phyloP scores from a whole-genome alignment of 2,888 invertebrate species.

The Catonia carolina region DNA sequence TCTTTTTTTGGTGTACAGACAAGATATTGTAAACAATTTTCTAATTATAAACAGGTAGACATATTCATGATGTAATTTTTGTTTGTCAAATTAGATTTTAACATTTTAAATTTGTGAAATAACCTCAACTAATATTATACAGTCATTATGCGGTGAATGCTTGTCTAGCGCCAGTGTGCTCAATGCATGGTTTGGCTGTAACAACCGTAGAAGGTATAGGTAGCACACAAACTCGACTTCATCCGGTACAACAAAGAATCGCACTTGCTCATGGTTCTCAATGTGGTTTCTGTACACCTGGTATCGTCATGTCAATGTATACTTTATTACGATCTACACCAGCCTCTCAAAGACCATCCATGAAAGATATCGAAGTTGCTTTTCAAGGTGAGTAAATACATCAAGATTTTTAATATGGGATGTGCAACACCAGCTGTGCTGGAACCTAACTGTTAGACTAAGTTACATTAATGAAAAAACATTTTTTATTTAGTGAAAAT shows the following conservation, averaged over 20 bases:
- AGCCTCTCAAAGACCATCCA: constrained; percentile 49
- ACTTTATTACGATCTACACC: constrained; percentile 67
- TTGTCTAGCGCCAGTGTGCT: constrained; percentile 79
- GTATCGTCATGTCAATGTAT: constrained; percentile 97
- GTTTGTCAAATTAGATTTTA: too few relatives aligned
- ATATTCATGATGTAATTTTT: too few relatives aligned
- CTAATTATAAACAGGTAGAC: too few relatives aligned
- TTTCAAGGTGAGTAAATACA: constrained; percentile 66
- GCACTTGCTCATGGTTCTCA: constrained; percentile 90
- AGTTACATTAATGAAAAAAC: not conserved
- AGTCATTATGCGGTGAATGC: constrained; percentile 83
- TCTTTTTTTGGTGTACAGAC: too few relatives aligned
- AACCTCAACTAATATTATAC: constrained; percentile 19
- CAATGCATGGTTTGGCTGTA: constrained; percentile 80
- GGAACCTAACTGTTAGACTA: not conserved
- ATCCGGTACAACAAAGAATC: constrained; percentile 81
- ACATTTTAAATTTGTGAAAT: not conserved
- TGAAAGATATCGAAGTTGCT: constrained; percentile 69
- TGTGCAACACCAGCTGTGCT: not conserved
- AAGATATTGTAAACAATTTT: too few relatives aligned
- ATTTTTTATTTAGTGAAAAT: not conserved
- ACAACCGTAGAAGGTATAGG: constrained; percentile 94
- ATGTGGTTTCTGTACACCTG: constrained; percentile 93
- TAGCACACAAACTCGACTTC: constrained; percentile 65
- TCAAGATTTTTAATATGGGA: not conserved